Conservation (phyloP, 2,113 vertebrate species). For the Geothlypis trichas region DNA sequence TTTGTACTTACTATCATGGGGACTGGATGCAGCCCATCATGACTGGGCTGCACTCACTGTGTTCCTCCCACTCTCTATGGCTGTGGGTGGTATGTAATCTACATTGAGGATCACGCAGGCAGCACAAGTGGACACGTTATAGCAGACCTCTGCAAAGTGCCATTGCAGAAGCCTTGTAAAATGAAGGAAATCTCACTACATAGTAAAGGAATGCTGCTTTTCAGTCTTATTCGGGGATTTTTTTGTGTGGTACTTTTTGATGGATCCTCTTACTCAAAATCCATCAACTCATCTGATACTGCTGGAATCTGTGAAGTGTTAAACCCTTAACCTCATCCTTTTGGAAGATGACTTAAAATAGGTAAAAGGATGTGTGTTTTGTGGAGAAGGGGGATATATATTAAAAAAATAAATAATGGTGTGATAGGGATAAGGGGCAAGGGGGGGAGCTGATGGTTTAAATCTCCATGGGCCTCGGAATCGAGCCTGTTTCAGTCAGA, state of each 20-base stretch:
- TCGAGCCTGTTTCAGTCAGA: constrained; percentile 86
- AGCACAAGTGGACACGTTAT: background rate
- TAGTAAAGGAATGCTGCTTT: background rate
- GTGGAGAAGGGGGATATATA: constrained; percentile 38
- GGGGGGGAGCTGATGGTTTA: constrained; percentile 65
- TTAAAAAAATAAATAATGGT: constrained; percentile 26
- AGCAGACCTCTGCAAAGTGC: background rate
- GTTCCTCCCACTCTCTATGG: accelerated
- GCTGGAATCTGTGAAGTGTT: constrained; percentile 78
- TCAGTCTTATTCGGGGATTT: background rate
- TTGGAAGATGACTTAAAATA: constrained; percentile 62
- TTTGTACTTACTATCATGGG: background rate
- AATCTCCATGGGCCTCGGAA: constrained; percentile 82
- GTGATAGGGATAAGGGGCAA: constrained; percentile 24
- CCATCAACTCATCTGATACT: constrained; percentile 76
- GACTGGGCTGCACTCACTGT: background rate
- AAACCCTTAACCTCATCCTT: constrained; percentile 72
- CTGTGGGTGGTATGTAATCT: background rate
- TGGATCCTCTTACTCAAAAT: constrained; percentile 36
- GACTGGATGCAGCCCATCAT: background rate
- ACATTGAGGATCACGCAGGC: background rate
- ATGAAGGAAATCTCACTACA: background rate
- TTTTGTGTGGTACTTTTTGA: background rate
- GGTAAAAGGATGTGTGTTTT: constrained; percentile 76
- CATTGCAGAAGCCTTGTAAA: background rate